These are phyloP conservation scores for Perdita meconis DNA, from an alignment of 2,888 invertebrate genomes.

Conservation along the genomic window DNA sequence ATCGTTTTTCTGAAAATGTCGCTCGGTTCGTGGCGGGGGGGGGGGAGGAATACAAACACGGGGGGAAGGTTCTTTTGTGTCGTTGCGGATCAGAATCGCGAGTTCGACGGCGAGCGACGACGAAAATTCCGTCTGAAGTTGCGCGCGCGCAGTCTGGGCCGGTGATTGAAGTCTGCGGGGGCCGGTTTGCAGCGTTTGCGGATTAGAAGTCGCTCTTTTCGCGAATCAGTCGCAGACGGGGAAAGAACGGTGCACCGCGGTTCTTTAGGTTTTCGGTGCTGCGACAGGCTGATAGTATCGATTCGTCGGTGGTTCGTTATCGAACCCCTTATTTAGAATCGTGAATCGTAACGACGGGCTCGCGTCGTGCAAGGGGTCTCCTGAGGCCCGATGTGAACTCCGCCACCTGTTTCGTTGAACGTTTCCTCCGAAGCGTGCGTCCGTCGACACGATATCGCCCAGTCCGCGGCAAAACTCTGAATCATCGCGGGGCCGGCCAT, in stretches of 20 bases:
- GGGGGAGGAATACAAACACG: neutral
- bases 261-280: too few species aligned
- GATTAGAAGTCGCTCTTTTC: conserved; percentile 35
- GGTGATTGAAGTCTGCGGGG: conserved; percentile 51
- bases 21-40: too few species aligned
- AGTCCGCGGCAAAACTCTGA: conserved; percentile 71
- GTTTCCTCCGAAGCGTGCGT: conserved; percentile 65
- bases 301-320: neutral
- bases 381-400: conserved; percentile 63
- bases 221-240: too few species aligned
- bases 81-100: conserved; percentile 38
- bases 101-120: conserved; percentile 38
- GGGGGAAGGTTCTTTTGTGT: conserved; percentile 38
- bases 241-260: neutral
- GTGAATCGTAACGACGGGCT: conserved; percentile 20
- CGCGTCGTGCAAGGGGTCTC: conserved; percentile 27
- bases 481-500: conserved; percentile 71
- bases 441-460: conserved; percentile 64
- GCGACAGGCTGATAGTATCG: too few species aligned
- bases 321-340: conserved; percentile 7
- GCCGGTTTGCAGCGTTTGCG: conserved; percentile 20
- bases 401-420: conserved; percentile 67
- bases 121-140: conserved; percentile 38
- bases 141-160: too few species aligned
- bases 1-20: conserved; percentile 38